Evolutionary conservation across 2,888 invertebrate genomes (phyloP).

Genomic region (Galeruca laticollis): DNA sequence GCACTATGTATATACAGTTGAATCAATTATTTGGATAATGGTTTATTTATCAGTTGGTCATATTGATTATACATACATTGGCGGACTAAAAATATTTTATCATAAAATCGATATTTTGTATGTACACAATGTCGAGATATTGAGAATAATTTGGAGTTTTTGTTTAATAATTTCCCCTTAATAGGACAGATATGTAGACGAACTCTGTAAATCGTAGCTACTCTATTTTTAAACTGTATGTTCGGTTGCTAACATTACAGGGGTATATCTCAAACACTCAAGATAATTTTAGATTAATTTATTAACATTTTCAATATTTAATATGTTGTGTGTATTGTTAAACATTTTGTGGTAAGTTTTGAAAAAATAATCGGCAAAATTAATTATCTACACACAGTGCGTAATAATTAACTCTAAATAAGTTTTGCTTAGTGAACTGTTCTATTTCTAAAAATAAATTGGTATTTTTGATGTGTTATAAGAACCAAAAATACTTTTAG

Average conservation of each 20-base stretch:
- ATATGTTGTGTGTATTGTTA: background rate
- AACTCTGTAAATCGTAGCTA: background rate
- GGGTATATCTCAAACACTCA: background rate
- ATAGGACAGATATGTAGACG: background rate
- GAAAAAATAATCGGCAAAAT: background rate
- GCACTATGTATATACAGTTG: too few relatives aligned
- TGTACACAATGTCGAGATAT: background rate
- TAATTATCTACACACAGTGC: background rate
- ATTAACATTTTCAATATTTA: background rate
- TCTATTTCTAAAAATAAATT: conserved; percentile 16
- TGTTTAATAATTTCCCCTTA: background rate
- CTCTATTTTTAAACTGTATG: conserved; percentile 6
- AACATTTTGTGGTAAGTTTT: background rate
- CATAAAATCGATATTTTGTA: background rate
- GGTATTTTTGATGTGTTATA: conserved; percentile 16
- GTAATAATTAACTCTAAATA: background rate
- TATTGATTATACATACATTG: background rate
- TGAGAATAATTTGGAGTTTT: background rate
- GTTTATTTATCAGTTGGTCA: background rate
- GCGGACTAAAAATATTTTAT: background rate
- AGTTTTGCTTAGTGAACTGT: conserved; percentile 1
- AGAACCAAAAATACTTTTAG: conserved; percentile 11
- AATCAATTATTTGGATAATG: too few relatives aligned
- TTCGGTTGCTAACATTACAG: background rate
- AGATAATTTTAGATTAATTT: background rate